Base-by-base conservation (phyloP, 1,140 invertebrate species). In the Diorhabda elongata region DNA sequence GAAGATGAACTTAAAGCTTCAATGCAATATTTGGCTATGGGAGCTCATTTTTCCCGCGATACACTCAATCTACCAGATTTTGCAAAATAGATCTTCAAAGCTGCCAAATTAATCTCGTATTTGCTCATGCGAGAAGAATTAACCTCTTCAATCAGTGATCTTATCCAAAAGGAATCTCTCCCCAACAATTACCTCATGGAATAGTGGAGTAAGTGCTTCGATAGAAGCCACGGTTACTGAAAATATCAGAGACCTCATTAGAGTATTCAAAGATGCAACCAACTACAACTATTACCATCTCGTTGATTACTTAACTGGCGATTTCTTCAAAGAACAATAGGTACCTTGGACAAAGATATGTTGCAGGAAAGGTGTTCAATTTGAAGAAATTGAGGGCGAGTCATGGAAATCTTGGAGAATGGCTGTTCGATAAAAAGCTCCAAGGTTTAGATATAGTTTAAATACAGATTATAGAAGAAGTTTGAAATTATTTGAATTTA, bases 61-160 rank as follows among this genome's bases (percentile, higher is more conserved):
- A 83, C 82, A 60, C 82, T 89, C 5, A 94, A 94, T 77, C 86
- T 94, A 60, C 93, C 92, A 26, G 96, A 95, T 11, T 94, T 98
- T 77, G 89, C 92, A 5, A 93, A 97, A 75, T 84, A 94, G 71
- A 96, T 97, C 85, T 89, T 94, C 76, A 87, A 94, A 56, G 87
- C 90, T 58, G 93, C 94, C 1, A 94, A 94, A 79, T 83, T 98
- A 47, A 92, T 98, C 59, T 89, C 94, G 66, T 98, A 98, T 82
- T 81, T 97, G 68, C 87, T 95, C 63, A 94, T 93, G 89, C 87
- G 96, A 81, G 95, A 95, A 71, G 86, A 92, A 71, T 84, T 92
- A 11, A 89, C 89, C 41, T 81, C 81, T 42, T 84, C 88, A 63
- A 84, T 91, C 67, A 86, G 85, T 68, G 84, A 86, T 42, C 85